A percentile compares a stretch with the other conserved stretches of the same genome.
phyloP scores from a whole-genome alignment of 1,140 invertebrate genomes.

The Diploscapter pachys region DNA sequence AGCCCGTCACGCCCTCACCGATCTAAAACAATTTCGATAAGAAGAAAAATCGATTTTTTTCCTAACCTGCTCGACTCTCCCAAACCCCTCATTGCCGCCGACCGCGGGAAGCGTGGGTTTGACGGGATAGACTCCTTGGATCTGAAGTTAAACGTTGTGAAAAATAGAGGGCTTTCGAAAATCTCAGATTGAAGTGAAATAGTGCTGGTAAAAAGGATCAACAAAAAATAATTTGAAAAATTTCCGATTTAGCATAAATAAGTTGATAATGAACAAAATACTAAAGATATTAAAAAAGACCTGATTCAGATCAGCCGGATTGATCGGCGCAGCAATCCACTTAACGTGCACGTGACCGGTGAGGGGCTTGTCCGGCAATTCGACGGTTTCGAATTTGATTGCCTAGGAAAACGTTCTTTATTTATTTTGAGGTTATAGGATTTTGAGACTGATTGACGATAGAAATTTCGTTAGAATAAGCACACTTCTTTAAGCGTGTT shows the following conservation, averaged over 20 bases:
- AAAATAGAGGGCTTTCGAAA: too few relatives aligned
- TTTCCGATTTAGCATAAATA: too few relatives aligned
- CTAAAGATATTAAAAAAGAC: background rate
- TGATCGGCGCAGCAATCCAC: slow-evolving; percentile 78
- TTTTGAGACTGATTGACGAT: background rate
- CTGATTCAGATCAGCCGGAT: slow-evolving; percentile 96
- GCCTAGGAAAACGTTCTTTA: slow-evolving; percentile 12
- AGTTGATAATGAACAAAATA: too few relatives aligned
- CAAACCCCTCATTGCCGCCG: slow-evolving; percentile 52
- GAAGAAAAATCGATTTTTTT: slow-evolving; percentile 7
- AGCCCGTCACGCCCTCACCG: slow-evolving; percentile 35
- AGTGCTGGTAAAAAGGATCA: too few relatives aligned
- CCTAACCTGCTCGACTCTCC: slow-evolving; percentile 35
- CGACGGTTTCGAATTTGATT: slow-evolving; percentile 22
- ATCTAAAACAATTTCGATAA: slow-evolving; percentile 38
- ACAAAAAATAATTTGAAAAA: too few relatives aligned
- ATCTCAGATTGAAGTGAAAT: too few relatives aligned
- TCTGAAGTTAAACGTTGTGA: too few relatives aligned
- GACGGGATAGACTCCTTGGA: slow-evolving; percentile 46
- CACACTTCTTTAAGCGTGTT: too few relatives aligned
- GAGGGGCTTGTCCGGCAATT: slow-evolving; percentile 20
- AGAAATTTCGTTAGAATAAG: too few relatives aligned
- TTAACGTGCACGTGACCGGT: slow-evolving; percentile 37
- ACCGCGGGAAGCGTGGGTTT: slow-evolving; percentile 55
- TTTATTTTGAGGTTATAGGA: background rate